phyloP scores from a whole-genome alignment of 2,888 invertebrate species.

The Thymelicus acteon region DNA sequence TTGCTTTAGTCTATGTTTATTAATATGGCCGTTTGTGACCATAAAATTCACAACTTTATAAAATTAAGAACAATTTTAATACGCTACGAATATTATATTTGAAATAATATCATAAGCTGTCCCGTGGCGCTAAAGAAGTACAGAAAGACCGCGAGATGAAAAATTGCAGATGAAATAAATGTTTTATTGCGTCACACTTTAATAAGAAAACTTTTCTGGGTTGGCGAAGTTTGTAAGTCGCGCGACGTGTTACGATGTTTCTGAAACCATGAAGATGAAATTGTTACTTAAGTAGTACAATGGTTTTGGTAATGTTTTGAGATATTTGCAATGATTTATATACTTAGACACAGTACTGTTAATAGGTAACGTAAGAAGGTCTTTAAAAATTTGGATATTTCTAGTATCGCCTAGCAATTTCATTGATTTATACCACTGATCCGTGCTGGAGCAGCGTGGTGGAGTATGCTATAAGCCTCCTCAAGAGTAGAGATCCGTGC shows the following conservation, averaged over 20 bases:
- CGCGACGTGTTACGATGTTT: constrained; percentile 24
- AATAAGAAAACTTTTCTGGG: constrained; percentile 66
- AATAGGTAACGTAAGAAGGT: no score
- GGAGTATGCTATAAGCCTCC: no score
- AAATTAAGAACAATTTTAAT: not conserved
- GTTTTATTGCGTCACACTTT: constrained; percentile 48
- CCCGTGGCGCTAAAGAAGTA: constrained; percentile 11
- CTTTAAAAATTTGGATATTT: no score
- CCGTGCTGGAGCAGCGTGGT: no score
- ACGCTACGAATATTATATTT: not conserved
- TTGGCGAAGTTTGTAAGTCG: constrained; percentile 54
- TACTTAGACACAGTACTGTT: no score
- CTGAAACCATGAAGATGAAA: constrained; percentile 12
- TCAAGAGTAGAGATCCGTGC: no score
- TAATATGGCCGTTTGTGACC: no score
- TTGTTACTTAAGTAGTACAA: not conserved
- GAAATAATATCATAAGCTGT: not conserved
- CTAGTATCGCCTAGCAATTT: no score
- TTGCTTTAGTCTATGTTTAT: no score
- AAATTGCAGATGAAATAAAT: constrained; percentile 50
- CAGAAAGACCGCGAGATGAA: constrained; percentile 41
- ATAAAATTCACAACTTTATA: not conserved
- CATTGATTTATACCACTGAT: no score
- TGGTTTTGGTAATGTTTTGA: not conserved
- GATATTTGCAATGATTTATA: not conserved